phyloP scores from a whole-genome alignment of 1,140 invertebrate genomes.

The Manduca sexta region DNA sequence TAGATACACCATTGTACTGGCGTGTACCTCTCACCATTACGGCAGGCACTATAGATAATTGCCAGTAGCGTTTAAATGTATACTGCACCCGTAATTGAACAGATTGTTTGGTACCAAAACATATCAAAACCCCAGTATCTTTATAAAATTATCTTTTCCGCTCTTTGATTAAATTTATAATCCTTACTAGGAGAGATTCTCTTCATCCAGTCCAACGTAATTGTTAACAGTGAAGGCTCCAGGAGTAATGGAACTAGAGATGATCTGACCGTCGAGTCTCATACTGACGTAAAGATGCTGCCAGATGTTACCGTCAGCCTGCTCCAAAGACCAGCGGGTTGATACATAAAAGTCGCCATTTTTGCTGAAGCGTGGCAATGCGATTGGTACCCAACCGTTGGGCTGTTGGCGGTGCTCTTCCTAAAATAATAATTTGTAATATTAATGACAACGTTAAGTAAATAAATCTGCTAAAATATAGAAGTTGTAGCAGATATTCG shows the following conservation, averaged over 20 bases:
- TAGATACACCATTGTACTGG: too few species aligned
- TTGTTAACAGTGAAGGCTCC: constrained; percentile 65
- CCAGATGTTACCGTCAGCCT: constrained; percentile 50
- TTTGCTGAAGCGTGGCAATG: constrained; percentile 51
- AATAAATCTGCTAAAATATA: too few species aligned
- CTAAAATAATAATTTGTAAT: constrained; percentile 21
- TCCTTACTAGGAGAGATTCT: constrained; percentile 42
- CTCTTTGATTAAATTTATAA: background rate
- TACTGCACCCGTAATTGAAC: too few species aligned
- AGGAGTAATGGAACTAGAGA: constrained; percentile 42
- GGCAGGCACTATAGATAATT: too few species aligned
- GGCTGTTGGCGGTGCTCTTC: constrained; percentile 51
- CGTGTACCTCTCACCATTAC: too few species aligned
- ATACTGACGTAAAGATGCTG: constrained; percentile 63
- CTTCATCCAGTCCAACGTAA: constrained; percentile 63
- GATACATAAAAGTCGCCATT: constrained; percentile 49
- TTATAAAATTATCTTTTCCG: too few species aligned
- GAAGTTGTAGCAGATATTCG: too few species aligned
- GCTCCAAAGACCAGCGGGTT: constrained; percentile 44
- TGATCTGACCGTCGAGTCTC: constrained; percentile 39
- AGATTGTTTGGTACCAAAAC: too few species aligned
- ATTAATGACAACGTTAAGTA: background rate
- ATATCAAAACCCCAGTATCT: too few species aligned
- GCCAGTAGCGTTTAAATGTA: too few species aligned
- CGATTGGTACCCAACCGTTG: constrained; percentile 62